These are phyloP conservation scores for Tetraodon nigroviridis DNA, from an alignment of 2,113 vertebrate genomes.

Conservation along the genomic window DNA sequence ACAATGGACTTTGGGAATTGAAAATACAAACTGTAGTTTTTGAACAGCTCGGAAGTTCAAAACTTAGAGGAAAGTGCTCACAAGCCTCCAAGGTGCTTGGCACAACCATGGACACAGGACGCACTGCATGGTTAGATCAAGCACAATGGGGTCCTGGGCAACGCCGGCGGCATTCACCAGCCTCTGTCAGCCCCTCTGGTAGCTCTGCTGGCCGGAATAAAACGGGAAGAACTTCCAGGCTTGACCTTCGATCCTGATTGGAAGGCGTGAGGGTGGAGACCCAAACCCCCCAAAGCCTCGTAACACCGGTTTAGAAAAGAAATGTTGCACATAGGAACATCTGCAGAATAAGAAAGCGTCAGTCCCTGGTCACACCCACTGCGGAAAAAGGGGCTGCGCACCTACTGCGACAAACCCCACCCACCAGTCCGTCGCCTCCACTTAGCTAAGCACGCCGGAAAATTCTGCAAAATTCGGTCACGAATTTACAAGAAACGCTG, in stretches of 20 bases:
- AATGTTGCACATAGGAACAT: slow-evolving; percentile 42
- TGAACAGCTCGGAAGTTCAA: background rate
- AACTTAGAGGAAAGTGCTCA: slow-evolving; percentile 43
- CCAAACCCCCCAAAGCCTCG: background rate
- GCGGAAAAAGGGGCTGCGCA: slow-evolving; percentile 74
- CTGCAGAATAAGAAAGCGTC: slow-evolving; percentile 62
- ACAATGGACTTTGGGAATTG: too few relatives aligned
- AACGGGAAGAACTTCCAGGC: too few relatives aligned
- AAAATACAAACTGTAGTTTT: background rate
- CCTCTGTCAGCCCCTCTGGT: too few relatives aligned
- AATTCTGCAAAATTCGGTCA: background rate
- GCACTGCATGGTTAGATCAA: slow-evolving; percentile 85
- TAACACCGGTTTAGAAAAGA: slow-evolving; percentile 7
- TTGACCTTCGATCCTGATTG: too few relatives aligned
- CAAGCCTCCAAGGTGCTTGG: slow-evolving; percentile 80
- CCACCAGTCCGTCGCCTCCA: slow-evolving; percentile 40
- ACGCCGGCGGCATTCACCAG: background rate
- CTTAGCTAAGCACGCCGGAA: slow-evolving; percentile 1
- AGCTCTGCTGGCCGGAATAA: too few relatives aligned
- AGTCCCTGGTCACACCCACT: slow-evolving; percentile 72
- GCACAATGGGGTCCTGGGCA: slow-evolving; percentile 79
- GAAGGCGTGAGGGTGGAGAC: slow-evolving; percentile 21
- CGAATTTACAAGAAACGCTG: slow-evolving; percentile 10
- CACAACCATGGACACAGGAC: slow-evolving; percentile 77
- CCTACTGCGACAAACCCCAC: slow-evolving; percentile 76